A percentile compares a stretch with the other conserved stretches of the same genome.
Conservation (phyloP, 2,797 vertebrate genomes). For the Phaenicophaeus curvirostris region DNA sequence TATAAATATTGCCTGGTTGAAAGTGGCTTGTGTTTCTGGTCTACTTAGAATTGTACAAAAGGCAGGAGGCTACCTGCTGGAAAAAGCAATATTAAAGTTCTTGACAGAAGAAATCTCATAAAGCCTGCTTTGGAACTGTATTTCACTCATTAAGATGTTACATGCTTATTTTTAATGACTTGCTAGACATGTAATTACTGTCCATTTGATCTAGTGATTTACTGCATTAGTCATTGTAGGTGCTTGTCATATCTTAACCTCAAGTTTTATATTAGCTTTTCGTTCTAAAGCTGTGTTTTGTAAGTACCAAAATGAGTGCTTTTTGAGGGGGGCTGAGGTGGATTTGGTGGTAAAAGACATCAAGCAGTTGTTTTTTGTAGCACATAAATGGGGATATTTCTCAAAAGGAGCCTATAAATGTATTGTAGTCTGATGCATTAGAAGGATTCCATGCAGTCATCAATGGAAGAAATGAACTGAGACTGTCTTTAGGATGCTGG, state of each 20-base stretch:
- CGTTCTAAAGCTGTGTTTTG: neutral
- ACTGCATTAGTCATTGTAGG: neutral
- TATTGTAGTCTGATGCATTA: neutral
- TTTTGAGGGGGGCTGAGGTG: fast-evolving
- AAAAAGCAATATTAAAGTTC: neutral
- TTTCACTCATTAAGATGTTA: neutral
- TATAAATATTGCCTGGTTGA: neutral
- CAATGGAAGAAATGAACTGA: neutral
- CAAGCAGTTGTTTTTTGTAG: neutral
- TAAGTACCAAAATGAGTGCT: neutral
- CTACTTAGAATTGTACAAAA: neutral
- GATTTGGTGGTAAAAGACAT: neutral
- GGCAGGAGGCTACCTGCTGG: neutral
- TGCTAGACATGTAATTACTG: neutral
- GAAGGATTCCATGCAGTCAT: neutral
- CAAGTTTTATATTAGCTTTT: neutral
- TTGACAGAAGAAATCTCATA: neutral
- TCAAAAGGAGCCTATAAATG: neutral
- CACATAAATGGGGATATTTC: neutral
- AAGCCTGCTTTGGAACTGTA: neutral
- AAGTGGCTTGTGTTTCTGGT: neutral
- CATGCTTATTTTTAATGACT: neutral
- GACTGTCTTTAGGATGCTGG: neutral
- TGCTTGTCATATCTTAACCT: neutral
- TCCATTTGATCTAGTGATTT: neutral